These are phyloP conservation scores for Hyposmocoma kahamanoa DNA, from an alignment of 1,140 invertebrate species.

Conservation along the genomic window DNA sequence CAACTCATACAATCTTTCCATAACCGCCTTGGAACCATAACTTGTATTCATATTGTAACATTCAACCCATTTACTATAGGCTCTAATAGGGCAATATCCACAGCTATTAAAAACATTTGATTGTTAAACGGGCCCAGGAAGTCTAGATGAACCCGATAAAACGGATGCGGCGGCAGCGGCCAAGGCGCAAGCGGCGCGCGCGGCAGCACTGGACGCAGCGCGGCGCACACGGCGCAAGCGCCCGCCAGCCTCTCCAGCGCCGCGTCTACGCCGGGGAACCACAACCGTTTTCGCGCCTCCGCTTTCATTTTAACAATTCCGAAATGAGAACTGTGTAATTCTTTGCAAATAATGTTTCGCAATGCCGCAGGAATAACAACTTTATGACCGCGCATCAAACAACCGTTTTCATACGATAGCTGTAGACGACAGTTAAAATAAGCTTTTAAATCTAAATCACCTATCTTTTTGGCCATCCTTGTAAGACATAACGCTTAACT, in stretches of 20 bases:
- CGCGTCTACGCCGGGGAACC: slow-evolving; percentile 8
- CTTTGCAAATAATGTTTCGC: background rate
- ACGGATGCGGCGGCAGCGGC: background rate
- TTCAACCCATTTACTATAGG: background rate
- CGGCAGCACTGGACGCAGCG: background rate
- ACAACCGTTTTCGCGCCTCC: slow-evolving; percentile 5
- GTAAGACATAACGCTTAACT: too few species aligned
- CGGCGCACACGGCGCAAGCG: slow-evolving; percentile 6
- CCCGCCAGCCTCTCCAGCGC: background rate
- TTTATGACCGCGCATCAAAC: slow-evolving; percentile 5
- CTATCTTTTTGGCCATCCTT: slow-evolving; percentile 5
- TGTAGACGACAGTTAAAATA: slow-evolving; percentile 4
- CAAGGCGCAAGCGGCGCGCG: background rate
- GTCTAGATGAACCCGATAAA: background rate
- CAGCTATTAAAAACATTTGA: background rate
- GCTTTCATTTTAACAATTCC: slow-evolving; percentile 9
- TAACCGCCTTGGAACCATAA: slow-evolving; percentile 6
- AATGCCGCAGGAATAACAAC: background rate
- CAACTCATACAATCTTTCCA: slow-evolving; percentile 17
- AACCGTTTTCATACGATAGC: background rate
- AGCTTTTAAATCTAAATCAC: background rate
- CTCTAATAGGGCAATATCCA: too few species aligned
- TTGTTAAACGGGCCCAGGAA: background rate
- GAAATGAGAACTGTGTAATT: slow-evolving; percentile 9
- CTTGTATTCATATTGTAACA: slow-evolving; percentile 14